phyloP scores from a whole-genome alignment of 2,113 vertebrate genomes.

The Equus przewalskii region DNA sequence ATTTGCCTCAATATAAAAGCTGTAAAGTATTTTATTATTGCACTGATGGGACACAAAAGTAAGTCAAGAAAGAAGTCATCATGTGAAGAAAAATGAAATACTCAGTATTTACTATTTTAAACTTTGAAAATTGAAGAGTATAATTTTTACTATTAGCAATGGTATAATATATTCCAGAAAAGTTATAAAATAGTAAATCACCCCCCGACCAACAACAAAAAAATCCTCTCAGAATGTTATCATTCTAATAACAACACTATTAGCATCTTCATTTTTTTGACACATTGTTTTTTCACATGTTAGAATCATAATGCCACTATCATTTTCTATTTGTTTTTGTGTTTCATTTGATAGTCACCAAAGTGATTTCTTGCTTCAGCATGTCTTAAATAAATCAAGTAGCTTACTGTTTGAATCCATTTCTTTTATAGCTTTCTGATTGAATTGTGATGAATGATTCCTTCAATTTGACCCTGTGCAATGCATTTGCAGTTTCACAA shows the following conservation, averaged over 20 bases:
- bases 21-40: constrained; percentile 46
- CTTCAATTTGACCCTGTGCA: neutral
- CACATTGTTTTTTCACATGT: neutral
- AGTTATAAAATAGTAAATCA: neutral
- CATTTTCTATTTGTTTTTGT: neutral
- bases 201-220: neutral
- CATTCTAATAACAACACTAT: neutral
- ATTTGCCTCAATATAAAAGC: constrained; percentile 74
- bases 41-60: constrained; percentile 59
- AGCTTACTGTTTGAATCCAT: constrained; percentile 67
- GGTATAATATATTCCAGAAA: neutral
- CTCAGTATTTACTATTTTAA: neutral
- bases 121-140: neutral
- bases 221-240: neutral
- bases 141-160: neutral
- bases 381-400: constrained; percentile 71
- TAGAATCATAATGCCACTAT: neutral
- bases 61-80: constrained; percentile 62
- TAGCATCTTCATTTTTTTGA: neutral
- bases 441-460: constrained; percentile 42
- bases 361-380: constrained; percentile 71
- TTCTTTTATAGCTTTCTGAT: constrained; percentile 63
- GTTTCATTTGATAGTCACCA: constrained; percentile 45
- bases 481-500: constrained; percentile 3
- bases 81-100: constrained; percentile 19